These are phyloP conservation scores for Tachysurus fulvidraco DNA, from an alignment of 2,113 vertebrate genomes.

Conservation along the genomic window DNA sequence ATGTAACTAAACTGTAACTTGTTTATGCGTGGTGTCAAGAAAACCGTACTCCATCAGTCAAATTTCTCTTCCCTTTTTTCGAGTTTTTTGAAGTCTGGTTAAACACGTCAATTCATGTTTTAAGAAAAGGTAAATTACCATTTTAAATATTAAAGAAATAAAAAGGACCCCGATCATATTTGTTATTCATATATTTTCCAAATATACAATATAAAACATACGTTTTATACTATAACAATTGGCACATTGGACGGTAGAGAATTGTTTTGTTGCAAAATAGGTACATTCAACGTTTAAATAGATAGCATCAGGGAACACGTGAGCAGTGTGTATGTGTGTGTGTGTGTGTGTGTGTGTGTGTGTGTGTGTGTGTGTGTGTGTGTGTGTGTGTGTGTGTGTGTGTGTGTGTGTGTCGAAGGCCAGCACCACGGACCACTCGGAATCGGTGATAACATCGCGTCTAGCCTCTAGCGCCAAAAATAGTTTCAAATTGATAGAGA, in stretches of 20 bases:
- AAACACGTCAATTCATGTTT: neutral
- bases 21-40: neutral
- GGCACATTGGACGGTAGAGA: slow-evolving; percentile 74
- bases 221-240: slow-evolving; percentile 74
- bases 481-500: slow-evolving; percentile 47
- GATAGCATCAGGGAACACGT: slow-evolving; percentile 54
- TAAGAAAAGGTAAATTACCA: neutral
- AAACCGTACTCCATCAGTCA: neutral
- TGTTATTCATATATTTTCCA: slow-evolving; percentile 64
- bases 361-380: slow-evolving; percentile 26
- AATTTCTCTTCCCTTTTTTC: neutral
- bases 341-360: slow-evolving; percentile 22
- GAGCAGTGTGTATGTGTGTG: slow-evolving; percentile 44
- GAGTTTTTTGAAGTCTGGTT: neutral
- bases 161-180: slow-evolving; percentile 41
- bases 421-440: slow-evolving; percentile 72
- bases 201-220: slow-evolving; percentile 76
- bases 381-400: slow-evolving; percentile 16
- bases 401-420: slow-evolving; percentile 48
- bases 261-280: slow-evolving; percentile 55
- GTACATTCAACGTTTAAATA: slow-evolving; percentile 65
- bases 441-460: slow-evolving; percentile 45
- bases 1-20: slow-evolving; percentile 36
- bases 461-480: slow-evolving; percentile 25
- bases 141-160: slow-evolving; percentile 18